phyloP scores from a whole-genome alignment of 2,797 vertebrate genomes.

The Enteromius treurensis region DNA sequence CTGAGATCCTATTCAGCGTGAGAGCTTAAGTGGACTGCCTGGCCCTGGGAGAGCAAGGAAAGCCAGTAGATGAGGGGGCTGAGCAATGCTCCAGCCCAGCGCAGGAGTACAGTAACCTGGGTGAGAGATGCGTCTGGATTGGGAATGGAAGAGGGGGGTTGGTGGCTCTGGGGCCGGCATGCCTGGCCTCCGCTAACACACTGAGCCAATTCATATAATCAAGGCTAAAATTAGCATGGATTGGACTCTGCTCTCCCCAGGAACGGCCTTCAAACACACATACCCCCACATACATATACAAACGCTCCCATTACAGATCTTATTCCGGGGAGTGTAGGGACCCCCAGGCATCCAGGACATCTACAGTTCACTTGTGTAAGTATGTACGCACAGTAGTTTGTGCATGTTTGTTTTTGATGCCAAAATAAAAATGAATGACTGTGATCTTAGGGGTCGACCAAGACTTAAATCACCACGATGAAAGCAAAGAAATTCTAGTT shows the following conservation, averaged over 20 bases:
- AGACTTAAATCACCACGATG: constrained; percentile 6
- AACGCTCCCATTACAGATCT: constrained; percentile 56
- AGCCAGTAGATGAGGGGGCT: constrained; percentile 43
- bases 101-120: constrained; percentile 44
- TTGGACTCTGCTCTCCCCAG: constrained; percentile 64
- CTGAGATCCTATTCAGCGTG: constrained; percentile 52
- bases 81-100: constrained; percentile 37
- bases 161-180: constrained; percentile 50
- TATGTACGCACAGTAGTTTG: constrained; percentile 39
- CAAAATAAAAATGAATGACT: constrained; percentile 39
- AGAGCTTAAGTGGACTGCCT: constrained; percentile 36
- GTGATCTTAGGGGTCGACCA: constrained; percentile 24
- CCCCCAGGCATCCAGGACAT: constrained; percentile 53
- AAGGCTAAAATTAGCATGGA: constrained; percentile 74
- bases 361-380: constrained; percentile 43
- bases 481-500: background rate
- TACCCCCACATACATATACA: constrained; percentile 58
- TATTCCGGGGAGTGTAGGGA: constrained; percentile 46
- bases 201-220: constrained; percentile 81
- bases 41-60: constrained; percentile 19
- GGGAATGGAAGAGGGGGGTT: constrained; percentile 29
- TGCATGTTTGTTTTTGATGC: constrained; percentile 42
- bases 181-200: constrained; percentile 70
- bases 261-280: constrained; percentile 59
- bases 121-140: constrained; percentile 47